Evolutionary conservation across 2,888 invertebrate genomes (phyloP).

Genomic region (Margaritifera margaritifera): DNA sequence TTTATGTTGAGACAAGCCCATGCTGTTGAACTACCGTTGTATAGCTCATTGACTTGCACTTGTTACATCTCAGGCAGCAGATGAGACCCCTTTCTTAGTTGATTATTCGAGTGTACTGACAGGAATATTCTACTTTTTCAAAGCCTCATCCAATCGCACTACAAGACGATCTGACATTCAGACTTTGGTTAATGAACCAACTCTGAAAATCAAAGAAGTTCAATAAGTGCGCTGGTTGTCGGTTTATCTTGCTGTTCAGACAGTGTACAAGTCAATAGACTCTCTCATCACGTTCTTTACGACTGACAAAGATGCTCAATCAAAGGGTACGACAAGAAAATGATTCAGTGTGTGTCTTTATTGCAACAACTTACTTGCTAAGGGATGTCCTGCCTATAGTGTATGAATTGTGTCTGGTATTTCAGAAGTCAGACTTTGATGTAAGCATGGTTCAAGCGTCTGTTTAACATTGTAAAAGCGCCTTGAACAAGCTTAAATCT

Average conservation of each 20-base stretch:
- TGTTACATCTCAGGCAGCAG: constrained; percentile 10
- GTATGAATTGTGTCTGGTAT: not conserved
- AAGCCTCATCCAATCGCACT: constrained; percentile 10
- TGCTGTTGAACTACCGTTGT: constrained; percentile 16
- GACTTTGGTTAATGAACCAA: no score
- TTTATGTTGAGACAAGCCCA: constrained; percentile 9
- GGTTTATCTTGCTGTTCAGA: constrained; percentile 3
- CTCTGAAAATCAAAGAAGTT: no score
- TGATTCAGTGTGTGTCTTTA: constrained; percentile 11
- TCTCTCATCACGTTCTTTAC: constrained; percentile 13
- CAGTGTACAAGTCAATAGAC: constrained; percentile 7
- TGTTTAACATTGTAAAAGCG: constrained; percentile 6
- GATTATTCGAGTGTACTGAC: constrained; percentile 13
- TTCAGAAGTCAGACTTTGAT: no score
- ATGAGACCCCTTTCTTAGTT: constrained; percentile 7
- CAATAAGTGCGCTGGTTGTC: constrained; percentile 2
- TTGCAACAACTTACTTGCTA: constrained; percentile 11
- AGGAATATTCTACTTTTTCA: constrained; percentile 13
- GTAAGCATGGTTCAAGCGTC: not conserved
- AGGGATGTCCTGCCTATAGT: constrained; percentile 13
- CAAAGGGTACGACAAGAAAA: constrained; percentile 12
- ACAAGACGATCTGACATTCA: no score
- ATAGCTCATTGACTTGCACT: constrained; percentile 11
- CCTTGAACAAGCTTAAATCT: constrained; percentile 6
- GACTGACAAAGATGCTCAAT: constrained; percentile 6